Evolutionary conservation across 1,140 invertebrate species (phyloP).

Genomic region (Spodoptera frugiperda): DNA sequence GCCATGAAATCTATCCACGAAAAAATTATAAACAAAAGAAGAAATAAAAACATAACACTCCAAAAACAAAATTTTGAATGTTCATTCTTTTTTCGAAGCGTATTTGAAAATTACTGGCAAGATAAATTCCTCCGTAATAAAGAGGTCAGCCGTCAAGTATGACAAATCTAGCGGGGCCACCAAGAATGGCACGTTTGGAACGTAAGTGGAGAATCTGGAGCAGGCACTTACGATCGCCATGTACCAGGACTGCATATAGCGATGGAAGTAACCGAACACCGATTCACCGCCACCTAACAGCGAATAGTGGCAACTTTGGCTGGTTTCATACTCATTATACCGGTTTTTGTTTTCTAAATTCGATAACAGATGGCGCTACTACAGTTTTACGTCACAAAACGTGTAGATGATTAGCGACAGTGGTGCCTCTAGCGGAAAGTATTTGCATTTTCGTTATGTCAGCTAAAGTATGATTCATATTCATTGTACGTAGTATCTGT

Average conservation of each 20-base stretch:
- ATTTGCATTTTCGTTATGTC: too few relatives aligned
- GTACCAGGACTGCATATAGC: conserved; percentile 73
- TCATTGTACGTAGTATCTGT: too few relatives aligned
- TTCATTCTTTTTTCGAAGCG: not conserved
- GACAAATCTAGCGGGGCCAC: conserved; percentile 9
- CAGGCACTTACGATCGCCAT: conserved; percentile 83
- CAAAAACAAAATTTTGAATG: too few relatives aligned
- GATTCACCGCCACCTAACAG: not conserved
- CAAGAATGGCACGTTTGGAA: conserved; percentile 78
- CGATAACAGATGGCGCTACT: conserved; percentile 32
- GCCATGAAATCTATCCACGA: too few relatives aligned
- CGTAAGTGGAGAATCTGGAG: conserved; percentile 84
- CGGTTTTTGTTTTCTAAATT: not conserved
- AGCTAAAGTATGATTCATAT: too few relatives aligned
- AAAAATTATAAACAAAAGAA: not conserved
- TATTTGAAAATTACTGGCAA: not conserved
- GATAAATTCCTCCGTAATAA: conserved; percentile 22
- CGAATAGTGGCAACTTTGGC: not conserved
- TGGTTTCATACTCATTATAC: not conserved
- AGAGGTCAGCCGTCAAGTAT: conserved; percentile 37
- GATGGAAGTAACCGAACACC: conserved; percentile 31
- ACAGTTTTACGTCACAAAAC: not conserved
- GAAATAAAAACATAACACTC: too few relatives aligned
- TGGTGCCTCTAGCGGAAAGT: not conserved
- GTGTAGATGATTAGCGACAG: not conserved